Conservation (phyloP, 2,888 invertebrate genomes). For the Dasysyrphus tricinctus region DNA sequence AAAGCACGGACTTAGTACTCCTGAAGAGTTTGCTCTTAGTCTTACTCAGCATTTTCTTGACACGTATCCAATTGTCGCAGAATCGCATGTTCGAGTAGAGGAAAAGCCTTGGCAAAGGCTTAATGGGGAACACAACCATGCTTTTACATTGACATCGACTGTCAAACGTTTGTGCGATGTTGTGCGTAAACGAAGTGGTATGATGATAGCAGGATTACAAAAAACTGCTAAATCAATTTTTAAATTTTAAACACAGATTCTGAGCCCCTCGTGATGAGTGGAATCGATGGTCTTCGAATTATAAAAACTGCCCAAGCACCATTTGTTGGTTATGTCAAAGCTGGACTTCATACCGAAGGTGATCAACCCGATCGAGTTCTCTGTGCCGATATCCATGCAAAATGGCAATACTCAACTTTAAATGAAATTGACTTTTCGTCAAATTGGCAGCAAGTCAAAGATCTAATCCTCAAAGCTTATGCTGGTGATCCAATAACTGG, state of each 20-base stretch:
- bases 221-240: not conserved
- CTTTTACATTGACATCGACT: constrained; percentile 64
- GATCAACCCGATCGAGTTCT: constrained; percentile 76
- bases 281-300: constrained; percentile 68
- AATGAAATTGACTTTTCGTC: constrained; percentile 69
- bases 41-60: constrained; percentile 75
- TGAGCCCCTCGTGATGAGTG: constrained; percentile 72
- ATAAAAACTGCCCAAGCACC: constrained; percentile 76
- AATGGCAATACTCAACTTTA: constrained; percentile 75
- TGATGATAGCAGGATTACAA: not conserved
- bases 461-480: constrained; percentile 69
- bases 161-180: constrained; percentile 74
- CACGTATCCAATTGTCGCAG: constrained; percentile 69
- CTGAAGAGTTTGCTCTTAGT: constrained; percentile 76
- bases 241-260: constrained; percentile 23
- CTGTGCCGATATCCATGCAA: constrained; percentile 71
- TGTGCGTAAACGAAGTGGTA: constrained; percentile 72
- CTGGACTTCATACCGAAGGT: constrained; percentile 75
- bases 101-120: constrained; percentile 74
- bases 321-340: constrained; percentile 76
- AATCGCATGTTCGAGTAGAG: constrained; percentile 75
- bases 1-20: constrained; percentile 67
- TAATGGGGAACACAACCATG: constrained; percentile 75
- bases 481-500: constrained; percentile 75
- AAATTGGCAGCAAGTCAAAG: constrained; percentile 74